Percentiles rank a stretch among this genome's conserved stretches.
Conservation (phyloP, 2,113 vertebrate genomes). For the Carlito syrichta region DNA sequence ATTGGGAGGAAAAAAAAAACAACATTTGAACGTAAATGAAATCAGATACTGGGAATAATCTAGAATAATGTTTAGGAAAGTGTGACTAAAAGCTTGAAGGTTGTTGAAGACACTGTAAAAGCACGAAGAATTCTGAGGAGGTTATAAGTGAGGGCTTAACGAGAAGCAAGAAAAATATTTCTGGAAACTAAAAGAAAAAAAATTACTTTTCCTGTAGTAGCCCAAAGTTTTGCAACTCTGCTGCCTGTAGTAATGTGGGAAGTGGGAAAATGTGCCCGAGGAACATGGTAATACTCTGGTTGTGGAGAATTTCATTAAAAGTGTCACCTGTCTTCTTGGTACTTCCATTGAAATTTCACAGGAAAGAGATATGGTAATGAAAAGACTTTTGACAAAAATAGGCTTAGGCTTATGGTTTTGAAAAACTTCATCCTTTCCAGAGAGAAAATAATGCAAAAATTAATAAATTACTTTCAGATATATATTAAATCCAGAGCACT, state of each 20-base stretch:
- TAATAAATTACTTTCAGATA: background rate
- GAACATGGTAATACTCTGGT: background rate
- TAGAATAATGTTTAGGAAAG: background rate
- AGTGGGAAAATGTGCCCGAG: background rate
- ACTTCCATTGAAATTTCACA: background rate
- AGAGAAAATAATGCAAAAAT: background rate
- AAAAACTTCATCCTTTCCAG: background rate
- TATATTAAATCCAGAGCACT: background rate
- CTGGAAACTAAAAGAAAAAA: background rate
- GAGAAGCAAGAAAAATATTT: background rate
- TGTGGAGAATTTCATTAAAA: background rate
- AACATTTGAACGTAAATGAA: background rate
- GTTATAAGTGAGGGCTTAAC: background rate
- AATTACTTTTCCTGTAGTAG: background rate
- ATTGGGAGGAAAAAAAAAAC: background rate
- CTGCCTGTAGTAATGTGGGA: background rate
- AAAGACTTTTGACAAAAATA: background rate
- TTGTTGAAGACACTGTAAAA: background rate
- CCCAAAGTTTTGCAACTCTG: background rate
- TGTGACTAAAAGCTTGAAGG: background rate
- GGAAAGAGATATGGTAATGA: background rate
- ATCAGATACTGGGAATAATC: background rate
- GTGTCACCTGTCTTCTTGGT: background rate
- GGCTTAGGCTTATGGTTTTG: background rate
- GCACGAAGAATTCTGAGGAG: background rate